A percentile compares a stretch with the other conserved stretches of the same genome.
phyloP scores from a whole-genome alignment of 2,888 invertebrate genomes.

The Stenodema calcarata region DNA sequence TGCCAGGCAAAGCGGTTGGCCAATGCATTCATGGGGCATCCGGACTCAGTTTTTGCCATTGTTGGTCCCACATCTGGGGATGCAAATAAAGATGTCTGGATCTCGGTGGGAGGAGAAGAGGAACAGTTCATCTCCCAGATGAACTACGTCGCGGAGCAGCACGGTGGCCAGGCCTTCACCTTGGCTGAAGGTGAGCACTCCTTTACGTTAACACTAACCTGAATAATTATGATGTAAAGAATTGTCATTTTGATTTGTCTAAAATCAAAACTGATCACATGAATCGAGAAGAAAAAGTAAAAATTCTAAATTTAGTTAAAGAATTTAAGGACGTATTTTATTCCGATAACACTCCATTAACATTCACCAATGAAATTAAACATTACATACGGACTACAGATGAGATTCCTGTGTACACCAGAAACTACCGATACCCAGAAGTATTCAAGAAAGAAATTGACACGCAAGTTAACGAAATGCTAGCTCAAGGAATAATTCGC shows the following conservation, averaged over 20 bases:
- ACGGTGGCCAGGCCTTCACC: not conserved
- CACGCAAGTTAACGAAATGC: slow-evolving; percentile 31
- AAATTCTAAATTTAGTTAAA: not conserved
- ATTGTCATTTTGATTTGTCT: not conserved
- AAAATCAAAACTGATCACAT: not conserved
- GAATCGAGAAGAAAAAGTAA: not conserved
- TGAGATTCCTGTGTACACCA: slow-evolving; percentile 40
- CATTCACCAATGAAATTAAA: not conserved
- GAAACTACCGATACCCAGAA: slow-evolving; percentile 46
- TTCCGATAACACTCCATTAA: not conserved
- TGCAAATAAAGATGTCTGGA: no score
- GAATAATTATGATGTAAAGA: not conserved
- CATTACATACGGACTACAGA: slow-evolving; percentile 27
- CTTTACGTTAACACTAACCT: not conserved
- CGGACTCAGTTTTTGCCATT: not conserved
- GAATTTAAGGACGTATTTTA: not conserved
- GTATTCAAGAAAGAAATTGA: slow-evolving; percentile 38
- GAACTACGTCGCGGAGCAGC: not conserved
- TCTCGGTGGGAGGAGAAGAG: not conserved
- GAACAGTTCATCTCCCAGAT: not conserved
- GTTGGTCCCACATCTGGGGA: not conserved
- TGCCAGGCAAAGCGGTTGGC: not conserved
- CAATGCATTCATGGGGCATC: not conserved
- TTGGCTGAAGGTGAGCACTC: not conserved
- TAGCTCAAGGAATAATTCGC: slow-evolving; percentile 46